A percentile compares a stretch with the other conserved stretches of the same genome.
Conservation (phyloP, 2,113 vertebrate genomes). For the Pseudorectes ferrugineus region DNA sequence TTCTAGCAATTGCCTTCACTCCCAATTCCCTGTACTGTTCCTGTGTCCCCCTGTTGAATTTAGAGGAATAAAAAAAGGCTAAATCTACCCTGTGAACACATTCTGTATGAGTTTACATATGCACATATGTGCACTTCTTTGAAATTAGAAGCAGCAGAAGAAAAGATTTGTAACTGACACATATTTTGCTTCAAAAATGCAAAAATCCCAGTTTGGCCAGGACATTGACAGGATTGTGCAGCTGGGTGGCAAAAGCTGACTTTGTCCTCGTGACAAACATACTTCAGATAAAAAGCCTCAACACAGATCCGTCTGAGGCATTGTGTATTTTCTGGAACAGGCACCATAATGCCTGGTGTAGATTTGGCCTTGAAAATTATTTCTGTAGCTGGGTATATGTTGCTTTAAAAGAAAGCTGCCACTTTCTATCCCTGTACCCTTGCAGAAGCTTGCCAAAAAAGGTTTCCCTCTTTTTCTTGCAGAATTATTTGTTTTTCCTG, state of each 20-base stretch:
- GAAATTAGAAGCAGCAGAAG: background rate
- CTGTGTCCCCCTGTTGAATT: background rate
- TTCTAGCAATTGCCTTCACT: background rate
- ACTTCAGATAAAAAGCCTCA: slow-evolving; percentile 14
- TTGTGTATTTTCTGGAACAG: background rate
- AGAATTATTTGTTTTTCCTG: slow-evolving; percentile 74
- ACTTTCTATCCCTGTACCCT: background rate
- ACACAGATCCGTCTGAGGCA: background rate
- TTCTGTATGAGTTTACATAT: background rate
- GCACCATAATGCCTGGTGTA: background rate
- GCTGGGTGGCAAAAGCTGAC: background rate
- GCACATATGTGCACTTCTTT: background rate
- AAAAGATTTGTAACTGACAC: background rate
- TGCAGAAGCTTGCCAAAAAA: slow-evolving; percentile 76
- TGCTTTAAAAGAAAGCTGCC: slow-evolving; percentile 25
- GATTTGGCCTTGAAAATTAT: background rate
- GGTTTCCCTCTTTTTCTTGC: slow-evolving; percentile 66
- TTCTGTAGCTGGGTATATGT: background rate
- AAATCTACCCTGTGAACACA: background rate
- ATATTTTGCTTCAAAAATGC: background rate
- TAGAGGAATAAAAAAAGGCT: background rate
- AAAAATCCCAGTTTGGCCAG: background rate
- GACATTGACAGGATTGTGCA: background rate
- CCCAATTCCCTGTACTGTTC: background rate
- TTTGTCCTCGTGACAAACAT: background rate